Conservation (phyloP, 2,888 invertebrate species). For the Meteorus colon region DNA sequence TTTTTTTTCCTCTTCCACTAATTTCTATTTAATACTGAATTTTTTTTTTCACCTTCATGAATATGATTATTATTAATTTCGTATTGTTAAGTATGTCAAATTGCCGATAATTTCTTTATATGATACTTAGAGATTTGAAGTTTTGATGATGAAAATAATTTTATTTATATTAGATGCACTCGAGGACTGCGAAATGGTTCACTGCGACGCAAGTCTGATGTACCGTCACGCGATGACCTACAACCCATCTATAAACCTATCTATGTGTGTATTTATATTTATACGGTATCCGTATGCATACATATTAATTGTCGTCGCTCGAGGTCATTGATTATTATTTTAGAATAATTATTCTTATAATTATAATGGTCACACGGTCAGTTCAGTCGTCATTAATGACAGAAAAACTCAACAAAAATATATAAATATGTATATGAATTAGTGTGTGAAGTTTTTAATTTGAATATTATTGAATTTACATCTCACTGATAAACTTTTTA, state of each 20-base stretch:
- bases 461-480: no score
- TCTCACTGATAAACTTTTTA: no score
- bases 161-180: constrained; percentile 1
- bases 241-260: constrained; percentile 8
- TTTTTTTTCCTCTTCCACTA: not conserved
- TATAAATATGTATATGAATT: not conserved
- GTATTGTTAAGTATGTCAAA: not conserved
- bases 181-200: constrained; percentile 8
- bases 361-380: constrained; percentile 11
- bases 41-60: not conserved
- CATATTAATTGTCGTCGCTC: constrained; percentile 9
- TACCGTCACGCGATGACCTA: constrained; percentile 16
- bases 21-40: constrained; percentile 24
- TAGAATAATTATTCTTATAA: constrained; percentile 9
- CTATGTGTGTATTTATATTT: constrained; percentile 10
- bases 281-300: constrained; percentile 5
- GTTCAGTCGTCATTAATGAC: constrained; percentile 25
- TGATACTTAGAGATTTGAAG: not conserved
- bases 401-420: not conserved
- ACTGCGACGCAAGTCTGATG: not conserved
- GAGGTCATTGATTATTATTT: constrained; percentile 8
- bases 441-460: no score
- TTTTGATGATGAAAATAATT: constrained; percentile 8
- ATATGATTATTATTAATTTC: not conserved
- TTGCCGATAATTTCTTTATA: not conserved